These are phyloP conservation scores for Gymnopithys bicolor DNA, from an alignment of 2,797 vertebrate genomes.

Conservation along the genomic window DNA sequence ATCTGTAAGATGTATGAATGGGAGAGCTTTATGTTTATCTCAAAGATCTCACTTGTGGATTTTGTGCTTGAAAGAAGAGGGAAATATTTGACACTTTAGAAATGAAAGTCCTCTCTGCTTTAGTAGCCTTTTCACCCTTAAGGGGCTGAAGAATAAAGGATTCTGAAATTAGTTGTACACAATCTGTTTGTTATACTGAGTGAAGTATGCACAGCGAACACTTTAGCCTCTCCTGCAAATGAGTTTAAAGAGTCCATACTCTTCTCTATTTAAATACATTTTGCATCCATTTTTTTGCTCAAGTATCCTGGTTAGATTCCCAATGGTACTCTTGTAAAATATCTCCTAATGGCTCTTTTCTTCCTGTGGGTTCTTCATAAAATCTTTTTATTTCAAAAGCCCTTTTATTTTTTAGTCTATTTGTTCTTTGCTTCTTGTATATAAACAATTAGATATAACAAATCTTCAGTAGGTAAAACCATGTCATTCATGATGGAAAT, in stretches of 20 bases:
- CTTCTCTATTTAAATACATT: background rate
- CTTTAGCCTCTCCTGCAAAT: background rate
- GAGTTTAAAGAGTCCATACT: background rate
- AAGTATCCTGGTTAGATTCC: background rate
- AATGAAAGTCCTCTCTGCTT: background rate
- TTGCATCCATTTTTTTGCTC: background rate
- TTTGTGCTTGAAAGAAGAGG: background rate
- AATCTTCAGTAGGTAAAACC: background rate
- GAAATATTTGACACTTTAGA: background rate
- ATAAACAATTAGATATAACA: background rate
- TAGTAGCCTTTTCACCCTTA: background rate
- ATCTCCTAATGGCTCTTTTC: background rate
- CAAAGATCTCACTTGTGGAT: background rate
- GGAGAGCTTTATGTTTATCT: background rate
- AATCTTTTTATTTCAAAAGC: background rate
- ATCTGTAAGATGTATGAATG: background rate
- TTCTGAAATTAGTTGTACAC: background rate
- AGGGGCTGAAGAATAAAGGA: background rate
- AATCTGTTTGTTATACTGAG: fast-evolving
- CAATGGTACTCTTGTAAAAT: background rate
- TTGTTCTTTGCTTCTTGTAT: background rate
- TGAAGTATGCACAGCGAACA: background rate
- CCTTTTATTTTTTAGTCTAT: background rate
- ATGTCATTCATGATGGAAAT: background rate
- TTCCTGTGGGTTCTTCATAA: background rate